Base-by-base conservation (phyloP, 1,140 invertebrate species). In the Heterodera carotae region DNA sequence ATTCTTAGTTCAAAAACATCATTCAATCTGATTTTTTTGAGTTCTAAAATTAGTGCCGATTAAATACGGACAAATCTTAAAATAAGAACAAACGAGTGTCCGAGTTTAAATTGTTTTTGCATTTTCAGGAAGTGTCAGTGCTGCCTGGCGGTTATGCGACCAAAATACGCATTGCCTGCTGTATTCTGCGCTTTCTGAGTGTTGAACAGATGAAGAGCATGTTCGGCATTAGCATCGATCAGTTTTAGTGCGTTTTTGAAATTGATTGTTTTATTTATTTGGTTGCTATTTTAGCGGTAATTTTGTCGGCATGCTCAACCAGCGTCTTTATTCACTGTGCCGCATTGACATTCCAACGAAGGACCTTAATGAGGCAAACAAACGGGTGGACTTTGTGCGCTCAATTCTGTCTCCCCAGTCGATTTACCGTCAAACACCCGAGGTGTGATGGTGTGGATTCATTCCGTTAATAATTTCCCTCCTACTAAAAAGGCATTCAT, bases 141-240 rank as follows among this genome's bases (percentile, higher is more conserved):
- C 25, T 77, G 7, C 75, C 74, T 3, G 77, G 72, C 25, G 75
- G 77, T 12, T 78, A 78, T 39, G n/a, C 33, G 10, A 78, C 77
- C 2, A 78, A 78, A 53, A 79, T 78, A 48, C 59, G 77, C 2
- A 78, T 68, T 77, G 77, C 77, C 10, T 69, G 39, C 31, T 78
- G 75, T 68, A 34, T 78, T 12, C 53, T 78, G 10, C 48, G 77
- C 27, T 78, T 48, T 77, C 43, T 78, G 18, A 36, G 27, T 27
- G 74, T n/a, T 56, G 76, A 78, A 10, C 76, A 77, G 73, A 78
- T 78, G 75, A 15, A 59, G 59, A 56, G 43, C 10, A 29, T 78
- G 64, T 68, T 78, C 48, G 15, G 39, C 29, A 78, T 79, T 39
- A 77, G 15, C 33, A 31, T 31, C 6, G 27, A 74, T 27, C 62